phyloP scores from a whole-genome alignment of 2,113 vertebrate species.

The Cavia aperea region DNA sequence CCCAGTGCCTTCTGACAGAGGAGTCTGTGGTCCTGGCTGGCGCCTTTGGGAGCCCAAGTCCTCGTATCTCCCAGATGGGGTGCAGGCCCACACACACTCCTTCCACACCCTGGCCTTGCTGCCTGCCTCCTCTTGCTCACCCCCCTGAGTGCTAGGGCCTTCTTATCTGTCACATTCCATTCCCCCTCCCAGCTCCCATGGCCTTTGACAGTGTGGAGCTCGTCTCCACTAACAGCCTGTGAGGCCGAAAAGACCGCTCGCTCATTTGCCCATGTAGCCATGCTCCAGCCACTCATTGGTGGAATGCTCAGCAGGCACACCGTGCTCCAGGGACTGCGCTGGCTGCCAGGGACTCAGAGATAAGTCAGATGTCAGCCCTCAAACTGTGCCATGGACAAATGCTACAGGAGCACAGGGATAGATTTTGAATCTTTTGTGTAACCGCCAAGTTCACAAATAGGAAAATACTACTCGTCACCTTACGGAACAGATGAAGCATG shows the following conservation, averaged over 20 bases:
- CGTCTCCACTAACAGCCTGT: background rate
- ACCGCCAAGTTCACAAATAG: background rate
- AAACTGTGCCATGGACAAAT: background rate
- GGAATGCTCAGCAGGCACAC: background rate
- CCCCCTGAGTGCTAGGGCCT: background rate
- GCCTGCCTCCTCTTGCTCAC: background rate
- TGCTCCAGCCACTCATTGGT: background rate
- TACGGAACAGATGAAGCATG: background rate
- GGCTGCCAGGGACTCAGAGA: background rate
- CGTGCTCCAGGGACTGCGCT: background rate
- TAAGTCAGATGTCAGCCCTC: background rate
- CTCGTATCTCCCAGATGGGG: background rate
- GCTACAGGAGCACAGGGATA: background rate
- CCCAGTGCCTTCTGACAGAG: background rate
- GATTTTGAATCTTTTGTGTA: background rate
- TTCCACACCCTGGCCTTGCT: background rate
- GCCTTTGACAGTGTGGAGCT: background rate
- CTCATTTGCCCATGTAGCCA: background rate
- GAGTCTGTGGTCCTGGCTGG: background rate
- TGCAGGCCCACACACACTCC: background rate
- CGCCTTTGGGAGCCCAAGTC: background rate
- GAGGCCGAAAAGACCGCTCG: background rate
- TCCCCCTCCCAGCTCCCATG: background rate
- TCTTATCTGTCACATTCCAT: conserved; percentile 29
- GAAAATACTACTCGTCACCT: background rate